Conservation (phyloP, 1,140 invertebrate species). For the Drosophila murphyi region DNA sequence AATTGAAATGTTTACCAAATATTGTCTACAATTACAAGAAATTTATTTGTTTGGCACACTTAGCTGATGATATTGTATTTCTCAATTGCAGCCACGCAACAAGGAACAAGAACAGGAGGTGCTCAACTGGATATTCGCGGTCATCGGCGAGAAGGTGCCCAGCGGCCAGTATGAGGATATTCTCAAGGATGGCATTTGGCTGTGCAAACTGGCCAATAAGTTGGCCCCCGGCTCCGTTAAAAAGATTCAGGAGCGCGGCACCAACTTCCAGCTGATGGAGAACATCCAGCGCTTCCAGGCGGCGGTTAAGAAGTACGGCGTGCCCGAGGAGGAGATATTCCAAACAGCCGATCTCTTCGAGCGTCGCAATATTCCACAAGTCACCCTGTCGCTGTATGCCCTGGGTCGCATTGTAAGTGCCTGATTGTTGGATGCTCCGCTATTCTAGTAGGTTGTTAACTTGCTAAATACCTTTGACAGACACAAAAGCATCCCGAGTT, state of each 20-base stretch:
- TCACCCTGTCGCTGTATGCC: conserved; percentile 95
- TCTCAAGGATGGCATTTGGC: conserved; percentile 94
- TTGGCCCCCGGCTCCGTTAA: conserved; percentile 96
- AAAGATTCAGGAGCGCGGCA: conserved; percentile 97
- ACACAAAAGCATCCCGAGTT: conserved; percentile 98
- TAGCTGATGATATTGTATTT: conserved; percentile 54
- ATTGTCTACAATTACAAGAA: conserved; percentile 62
- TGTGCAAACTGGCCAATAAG: conserved; percentile 98
- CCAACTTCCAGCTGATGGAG: conserved; percentile 99
- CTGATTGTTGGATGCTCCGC: not conserved
- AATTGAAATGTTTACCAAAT: conserved; percentile 29
- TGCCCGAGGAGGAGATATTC: conserved; percentile 98
- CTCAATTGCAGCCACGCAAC: conserved; percentile 89
- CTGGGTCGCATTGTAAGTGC: conserved; percentile 94
- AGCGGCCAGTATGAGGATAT: conserved; percentile 95
- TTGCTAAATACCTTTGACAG: conserved; percentile 72
- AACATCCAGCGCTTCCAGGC: conserved; percentile 98
- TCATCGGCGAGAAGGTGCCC: conserved; percentile 94
- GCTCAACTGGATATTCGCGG: conserved; percentile 94
- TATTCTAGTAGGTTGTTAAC: not conserved
- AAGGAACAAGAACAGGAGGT: conserved; percentile 97
- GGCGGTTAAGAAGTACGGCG: conserved; percentile 96
- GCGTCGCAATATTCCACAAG: conserved; percentile 97
- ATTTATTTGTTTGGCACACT: conserved; percentile 62
- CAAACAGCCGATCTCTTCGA: conserved; percentile 99